Evolutionary conservation across 1,140 invertebrate species (phyloP).

Genomic region (Zaprionus nigranus): DNA sequence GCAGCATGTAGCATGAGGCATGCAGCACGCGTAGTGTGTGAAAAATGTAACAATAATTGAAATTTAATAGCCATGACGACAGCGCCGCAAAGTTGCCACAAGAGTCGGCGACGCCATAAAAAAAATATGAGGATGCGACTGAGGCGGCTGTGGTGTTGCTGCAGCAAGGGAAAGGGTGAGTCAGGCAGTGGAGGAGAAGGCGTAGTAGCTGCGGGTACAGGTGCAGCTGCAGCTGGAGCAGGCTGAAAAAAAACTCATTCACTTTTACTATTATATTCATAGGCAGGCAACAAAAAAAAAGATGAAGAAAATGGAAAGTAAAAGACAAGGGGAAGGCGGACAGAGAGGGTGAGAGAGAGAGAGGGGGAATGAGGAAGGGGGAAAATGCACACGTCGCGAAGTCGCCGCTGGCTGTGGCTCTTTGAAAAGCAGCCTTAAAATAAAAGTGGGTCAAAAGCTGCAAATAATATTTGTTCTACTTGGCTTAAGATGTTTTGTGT

Average conservation of each 20-base stretch:
- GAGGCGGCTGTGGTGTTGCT: not conserved
- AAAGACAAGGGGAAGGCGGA: constrained; percentile 12
- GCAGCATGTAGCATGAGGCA: not conserved
- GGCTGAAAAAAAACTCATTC: constrained; percentile 60
- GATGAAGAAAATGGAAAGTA: too few relatives aligned
- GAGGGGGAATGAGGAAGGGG: not conserved
- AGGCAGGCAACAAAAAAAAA: constrained; percentile 47
- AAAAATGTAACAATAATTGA: constrained; percentile 82
- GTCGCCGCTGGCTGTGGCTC: constrained; percentile 61
- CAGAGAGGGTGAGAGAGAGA: not conserved
- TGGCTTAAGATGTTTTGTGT: constrained; percentile 77
- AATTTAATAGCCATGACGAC: constrained; percentile 78
- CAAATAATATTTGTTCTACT: constrained; percentile 83
- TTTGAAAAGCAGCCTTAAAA: constrained; percentile 71
- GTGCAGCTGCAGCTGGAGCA: constrained; percentile 18
- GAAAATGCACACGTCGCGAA: constrained; percentile 59
- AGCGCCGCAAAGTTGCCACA: constrained; percentile 60
- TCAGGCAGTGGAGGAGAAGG: not conserved
- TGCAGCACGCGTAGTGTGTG: constrained; percentile 60
- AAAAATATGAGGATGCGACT: constrained; percentile 21
- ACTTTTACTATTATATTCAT: constrained; percentile 82
- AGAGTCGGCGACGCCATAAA: constrained; percentile 49
- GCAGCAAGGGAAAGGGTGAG: constrained; percentile 4
- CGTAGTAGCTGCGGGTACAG: constrained; percentile 2
- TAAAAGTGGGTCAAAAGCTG: constrained; percentile 81